Percentiles rank a stretch among this genome's conserved stretches.
Conservation (phyloP, 2,797 vertebrate species). For the Ptychobarbus kaznakovi region DNA sequence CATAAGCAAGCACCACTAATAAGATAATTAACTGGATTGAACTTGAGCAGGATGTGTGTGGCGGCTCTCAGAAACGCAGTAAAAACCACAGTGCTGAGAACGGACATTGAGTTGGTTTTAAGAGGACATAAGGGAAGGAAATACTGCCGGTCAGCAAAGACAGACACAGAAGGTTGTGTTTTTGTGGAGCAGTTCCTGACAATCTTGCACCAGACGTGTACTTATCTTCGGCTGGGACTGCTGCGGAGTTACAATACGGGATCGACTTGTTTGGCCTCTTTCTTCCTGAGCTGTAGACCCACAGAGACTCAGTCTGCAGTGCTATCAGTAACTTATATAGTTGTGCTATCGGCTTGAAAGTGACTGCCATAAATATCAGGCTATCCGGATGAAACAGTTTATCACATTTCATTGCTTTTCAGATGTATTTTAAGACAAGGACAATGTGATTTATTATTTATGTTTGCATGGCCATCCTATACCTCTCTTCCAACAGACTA, state of each 20-base stretch:
- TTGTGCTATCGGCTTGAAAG: conserved; percentile 78
- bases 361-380: conserved; percentile 82
- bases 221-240: conserved; percentile 38
- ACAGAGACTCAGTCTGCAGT: conserved; percentile 73
- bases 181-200: conserved; percentile 31
- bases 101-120: conserved; percentile 8
- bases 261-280: conserved; percentile 80
- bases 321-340: conserved; percentile 80
- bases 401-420: conserved; percentile 86
- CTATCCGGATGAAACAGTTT: conserved; percentile 83
- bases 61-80: not conserved
- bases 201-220: conserved; percentile 53
- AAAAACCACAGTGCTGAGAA: not conserved
- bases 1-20: not conserved
- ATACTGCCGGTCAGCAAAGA: conserved; percentile 31
- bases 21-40: conserved; percentile 19
- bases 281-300: conserved; percentile 78
- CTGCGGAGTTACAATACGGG: conserved; percentile 70
- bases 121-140: conserved; percentile 2
- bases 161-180: not conserved
- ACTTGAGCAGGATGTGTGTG: not conserved
- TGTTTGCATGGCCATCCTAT: conserved; percentile 78
- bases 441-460: conserved; percentile 85
- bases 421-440: conserved; percentile 80
- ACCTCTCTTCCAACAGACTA: conserved; percentile 72